Evolutionary conservation across 2,113 vertebrate species (phyloP).

Genomic region (Bubo bubo): DNA sequence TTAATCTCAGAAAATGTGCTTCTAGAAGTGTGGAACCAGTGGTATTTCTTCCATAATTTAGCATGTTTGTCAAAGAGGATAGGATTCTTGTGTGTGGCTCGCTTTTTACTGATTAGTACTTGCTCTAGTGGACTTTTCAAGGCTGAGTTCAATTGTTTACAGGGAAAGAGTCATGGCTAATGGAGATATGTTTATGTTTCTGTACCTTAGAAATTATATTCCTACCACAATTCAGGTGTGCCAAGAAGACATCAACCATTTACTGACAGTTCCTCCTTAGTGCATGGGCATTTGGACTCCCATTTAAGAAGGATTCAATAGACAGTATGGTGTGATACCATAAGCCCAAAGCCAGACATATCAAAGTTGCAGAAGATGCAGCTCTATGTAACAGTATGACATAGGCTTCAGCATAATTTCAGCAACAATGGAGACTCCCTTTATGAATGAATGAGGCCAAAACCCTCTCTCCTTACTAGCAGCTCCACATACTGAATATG

Average conservation of each 20-base stretch:
- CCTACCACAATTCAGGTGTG: neutral
- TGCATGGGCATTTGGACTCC: fast-evolving
- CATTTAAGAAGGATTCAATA: neutral
- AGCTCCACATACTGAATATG: neutral
- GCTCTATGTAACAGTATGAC: neutral
- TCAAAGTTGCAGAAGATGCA: neutral
- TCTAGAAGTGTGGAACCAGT: neutral
- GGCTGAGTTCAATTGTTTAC: neutral
- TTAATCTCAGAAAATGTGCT: neutral
- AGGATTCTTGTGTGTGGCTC: neutral
- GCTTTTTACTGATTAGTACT: neutral
- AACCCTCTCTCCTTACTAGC: neutral
- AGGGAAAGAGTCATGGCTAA: neutral
- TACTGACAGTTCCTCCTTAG: neutral
- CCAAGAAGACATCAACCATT: neutral
- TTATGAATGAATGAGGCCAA: neutral
- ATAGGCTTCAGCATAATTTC: neutral
- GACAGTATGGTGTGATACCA: neutral
- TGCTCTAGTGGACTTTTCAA: neutral
- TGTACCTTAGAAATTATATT: neutral
- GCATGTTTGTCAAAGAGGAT: neutral
- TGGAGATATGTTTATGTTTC: neutral
- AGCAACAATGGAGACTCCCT: neutral
- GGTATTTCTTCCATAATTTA: neutral
- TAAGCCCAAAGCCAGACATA: neutral